phyloP scores from a whole-genome alignment of 2,797 vertebrate species.

The Anguilla obscura region DNA sequence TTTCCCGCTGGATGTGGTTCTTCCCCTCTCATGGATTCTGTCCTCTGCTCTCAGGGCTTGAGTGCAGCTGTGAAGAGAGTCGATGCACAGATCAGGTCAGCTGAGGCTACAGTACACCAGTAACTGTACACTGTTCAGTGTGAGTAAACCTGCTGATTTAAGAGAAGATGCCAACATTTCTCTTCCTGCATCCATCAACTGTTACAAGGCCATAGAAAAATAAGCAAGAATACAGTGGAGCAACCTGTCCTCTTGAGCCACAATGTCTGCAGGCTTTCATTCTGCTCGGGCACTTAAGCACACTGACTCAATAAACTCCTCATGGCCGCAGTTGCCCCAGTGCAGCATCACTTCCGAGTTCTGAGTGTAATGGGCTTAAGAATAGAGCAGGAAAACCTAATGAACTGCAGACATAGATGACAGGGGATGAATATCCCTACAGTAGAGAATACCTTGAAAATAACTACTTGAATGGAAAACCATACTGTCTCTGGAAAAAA shows the following conservation, averaged over 20 bases:
- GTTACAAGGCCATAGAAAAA: constrained; percentile 7
- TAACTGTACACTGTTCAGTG: neutral
- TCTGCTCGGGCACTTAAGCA: neutral
- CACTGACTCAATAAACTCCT: neutral
- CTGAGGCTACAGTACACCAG: neutral
- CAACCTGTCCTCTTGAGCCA: neutral
- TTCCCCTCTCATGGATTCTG: neutral
- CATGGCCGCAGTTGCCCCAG: neutral
- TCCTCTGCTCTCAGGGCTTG: neutral
- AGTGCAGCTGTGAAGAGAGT: constrained; percentile 21
- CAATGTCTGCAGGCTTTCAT: neutral
- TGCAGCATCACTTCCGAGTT: neutral
- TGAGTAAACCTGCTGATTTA: neutral
- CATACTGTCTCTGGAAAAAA: neutral
- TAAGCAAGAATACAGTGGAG: neutral
- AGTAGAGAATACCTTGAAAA: neutral
- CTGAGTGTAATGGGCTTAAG: neutral
- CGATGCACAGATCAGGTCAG: neutral
- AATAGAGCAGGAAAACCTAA: neutral
- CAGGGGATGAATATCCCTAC: neutral
- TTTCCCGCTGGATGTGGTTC: neutral
- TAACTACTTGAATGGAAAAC: neutral
- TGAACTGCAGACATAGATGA: neutral
- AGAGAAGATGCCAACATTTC: neutral
- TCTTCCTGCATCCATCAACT: neutral